phyloP scores from a whole-genome alignment of 2,888 invertebrate species.

The Acrobasis repandana region DNA sequence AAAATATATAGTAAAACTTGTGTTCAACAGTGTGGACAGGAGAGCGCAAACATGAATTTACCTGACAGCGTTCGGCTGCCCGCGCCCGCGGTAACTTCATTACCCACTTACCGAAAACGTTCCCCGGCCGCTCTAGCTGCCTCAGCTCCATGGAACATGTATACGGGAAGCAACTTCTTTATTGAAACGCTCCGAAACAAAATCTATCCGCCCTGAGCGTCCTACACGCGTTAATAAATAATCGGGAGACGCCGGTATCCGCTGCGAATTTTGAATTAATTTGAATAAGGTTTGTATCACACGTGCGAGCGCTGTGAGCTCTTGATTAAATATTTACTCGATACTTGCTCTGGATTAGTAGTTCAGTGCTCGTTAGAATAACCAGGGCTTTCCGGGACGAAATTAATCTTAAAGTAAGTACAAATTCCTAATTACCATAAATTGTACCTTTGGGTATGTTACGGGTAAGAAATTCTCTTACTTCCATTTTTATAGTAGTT shows the following conservation, averaged over 20 bases:
- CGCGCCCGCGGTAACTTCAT: constrained; percentile 7
- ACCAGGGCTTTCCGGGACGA: not conserved
- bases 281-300: constrained; percentile 25
- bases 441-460: too few species aligned
- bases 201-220: not conserved
- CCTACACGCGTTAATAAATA: constrained; percentile 26
- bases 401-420: too few species aligned
- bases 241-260: constrained; percentile 22
- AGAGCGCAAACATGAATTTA: not conserved
- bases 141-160: not conserved
- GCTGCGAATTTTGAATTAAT: constrained; percentile 21
- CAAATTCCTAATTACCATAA: too few species aligned
- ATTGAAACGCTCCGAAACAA: constrained; percentile 18
- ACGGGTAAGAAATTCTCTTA: too few species aligned
- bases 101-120: constrained; percentile 10
- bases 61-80: not conserved
- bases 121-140: not conserved
- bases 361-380: constrained; percentile 11
- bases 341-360: constrained; percentile 6
- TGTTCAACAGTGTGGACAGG: not conserved
- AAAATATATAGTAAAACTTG: too few species aligned
- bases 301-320: constrained; percentile 5
- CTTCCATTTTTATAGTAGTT: too few species aligned
- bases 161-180: constrained; percentile 25
- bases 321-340: constrained; percentile 17